phyloP scores from a whole-genome alignment of 2,797 vertebrate species.

The Champsocephalus gunnari region DNA sequence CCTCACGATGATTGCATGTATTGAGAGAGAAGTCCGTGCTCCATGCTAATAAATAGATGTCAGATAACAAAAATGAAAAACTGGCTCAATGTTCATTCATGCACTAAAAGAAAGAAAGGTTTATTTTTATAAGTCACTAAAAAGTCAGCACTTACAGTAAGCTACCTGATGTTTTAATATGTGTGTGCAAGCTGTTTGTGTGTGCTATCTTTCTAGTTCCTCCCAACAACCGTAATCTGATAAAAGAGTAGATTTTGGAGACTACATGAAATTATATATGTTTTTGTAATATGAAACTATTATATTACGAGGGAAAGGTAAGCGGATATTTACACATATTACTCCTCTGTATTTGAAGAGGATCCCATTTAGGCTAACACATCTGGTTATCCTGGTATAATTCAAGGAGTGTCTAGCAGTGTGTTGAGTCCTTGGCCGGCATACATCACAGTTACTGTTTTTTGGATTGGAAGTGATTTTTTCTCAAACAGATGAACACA shows the following conservation, averaged over 20 bases:
- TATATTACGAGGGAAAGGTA: background rate
- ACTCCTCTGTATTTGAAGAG: background rate
- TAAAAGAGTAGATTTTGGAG: background rate
- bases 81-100: background rate
- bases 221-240: background rate
- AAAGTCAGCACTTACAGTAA: background rate
- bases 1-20: background rate
- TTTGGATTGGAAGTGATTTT: background rate
- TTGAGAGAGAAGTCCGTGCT: background rate
- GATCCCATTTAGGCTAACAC: background rate
- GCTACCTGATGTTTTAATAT: background rate
- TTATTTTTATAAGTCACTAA: background rate
- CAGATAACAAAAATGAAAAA: background rate
- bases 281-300: background rate
- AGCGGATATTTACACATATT: constrained; percentile 1
- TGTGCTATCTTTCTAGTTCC: background rate
- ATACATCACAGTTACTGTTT: constrained; percentile 3
- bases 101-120: background rate
- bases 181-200: background rate
- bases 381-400: background rate
- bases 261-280: background rate
- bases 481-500: background rate
- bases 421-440: constrained; percentile 7
- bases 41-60: background rate
- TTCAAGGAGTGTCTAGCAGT: background rate